Base-by-base conservation (phyloP, 2,113 vertebrate species). In the Euleptes europaea region DNA sequence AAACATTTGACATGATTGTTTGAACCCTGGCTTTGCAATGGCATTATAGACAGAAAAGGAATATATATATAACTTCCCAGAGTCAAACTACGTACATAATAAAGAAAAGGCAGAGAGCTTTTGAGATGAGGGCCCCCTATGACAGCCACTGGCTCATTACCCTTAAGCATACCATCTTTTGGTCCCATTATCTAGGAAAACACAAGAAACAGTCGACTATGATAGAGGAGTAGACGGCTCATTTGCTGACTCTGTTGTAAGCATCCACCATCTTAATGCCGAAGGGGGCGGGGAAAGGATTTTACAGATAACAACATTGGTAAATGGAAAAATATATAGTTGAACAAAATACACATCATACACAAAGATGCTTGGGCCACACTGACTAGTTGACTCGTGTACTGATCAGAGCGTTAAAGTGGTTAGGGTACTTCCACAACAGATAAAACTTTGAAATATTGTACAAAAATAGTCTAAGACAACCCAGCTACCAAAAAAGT, bases 81-180 rank as follows among this genome's bases (percentile, higher is more conserved):
- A 65, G 89, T 92, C 79, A 86, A 85, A 87, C 93, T 89, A 89
- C 86, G 81, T 81, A 85, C 44, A 78, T 83, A 95, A 88, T 85
- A 92, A 93, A 87, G 92, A 88, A 31, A 86, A 89, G 69, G 77
- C 92, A 94, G 86, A 82, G 84, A 92, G 69, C 81, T 57, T 78
- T 89, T 77, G 86, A 88, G 87, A 75, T 57, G 73, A 73, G 38
- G 90, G 80, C 75, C 76, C 92, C 84, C 83, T 88, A 88, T 80
- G 93, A 84, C 85, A 88, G 75, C 91, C 93, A 87, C 76, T 91
- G 91, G 65, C 49, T 96, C 85, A 89, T 94, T 94, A 96, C 90
- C 83, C 86, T 40, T 83, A 92, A 92, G 78, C 11, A 91, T 54
- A 74, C 90, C 26, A 88, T 88, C 90, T 89, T 92, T 7, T 28